Evolutionary conservation across 1,140 invertebrate species (phyloP), one percentile per base, ranked within the genome.

Genomic region (Cotesia vestalis): DNA sequence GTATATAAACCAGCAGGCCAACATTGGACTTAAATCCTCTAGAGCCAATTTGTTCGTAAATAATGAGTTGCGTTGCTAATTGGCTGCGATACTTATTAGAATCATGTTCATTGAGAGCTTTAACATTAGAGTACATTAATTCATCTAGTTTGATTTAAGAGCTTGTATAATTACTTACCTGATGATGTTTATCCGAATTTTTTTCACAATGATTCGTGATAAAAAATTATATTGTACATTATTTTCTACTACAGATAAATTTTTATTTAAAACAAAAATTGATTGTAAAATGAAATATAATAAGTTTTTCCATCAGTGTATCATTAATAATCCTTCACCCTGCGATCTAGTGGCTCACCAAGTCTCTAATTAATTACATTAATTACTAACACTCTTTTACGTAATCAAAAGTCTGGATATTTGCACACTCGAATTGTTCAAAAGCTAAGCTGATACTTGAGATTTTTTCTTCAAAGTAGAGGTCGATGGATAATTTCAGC

Each of bases 331-430:
- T 27, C 27, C 27, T 27, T 3, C 27, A 27, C 1, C 27, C 3
- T 27, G 27, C 27, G 27, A 46, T 46, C 11, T 46, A 46, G 8
- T 46, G 8, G 17, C 60, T 34, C 34, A 6, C 60, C 4, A 27
- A 2, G 11, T 4, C 34, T 27, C 34, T 57, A 20, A 14, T 4
- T 6, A 57, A 57, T 57, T 17, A 57, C 20, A 8, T 66, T 71
- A 73, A 80, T 82, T 75, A 40, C 4, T 79, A 79, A 73, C 76
- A 61, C 72, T 57, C 72, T 77, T 77, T 80, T 76, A 73, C 73
- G 75, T 62, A 73, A 81, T 81, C 79, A 84, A 84, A 78, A 79
- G 71, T 57, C 74, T 69, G 80, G 76, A 82, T 79, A 82, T 81
- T 80, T 78, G 77, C 75, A 77, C 80, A 78, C 80, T 72, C 75